Conservation (phyloP, 2,888 invertebrate species). For the Lepidochitona cinerea region DNA sequence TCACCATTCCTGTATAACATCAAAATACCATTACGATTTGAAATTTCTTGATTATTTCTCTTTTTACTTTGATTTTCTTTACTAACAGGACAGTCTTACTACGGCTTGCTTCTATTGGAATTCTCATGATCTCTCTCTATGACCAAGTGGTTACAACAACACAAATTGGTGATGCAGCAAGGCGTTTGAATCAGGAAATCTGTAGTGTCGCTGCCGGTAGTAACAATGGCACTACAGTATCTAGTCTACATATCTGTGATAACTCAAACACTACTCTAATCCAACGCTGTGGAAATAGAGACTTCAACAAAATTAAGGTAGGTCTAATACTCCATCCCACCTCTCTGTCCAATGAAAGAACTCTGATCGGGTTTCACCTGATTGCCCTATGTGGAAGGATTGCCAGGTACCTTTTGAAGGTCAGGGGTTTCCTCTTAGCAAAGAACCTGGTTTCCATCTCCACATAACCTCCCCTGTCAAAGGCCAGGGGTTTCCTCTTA, state of each 20-base stretch:
- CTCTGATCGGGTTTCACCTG: no score
- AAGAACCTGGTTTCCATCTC: no score
- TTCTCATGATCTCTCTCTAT: conserved; percentile 81
- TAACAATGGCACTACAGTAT: neutral
- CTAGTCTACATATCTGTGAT: neutral
- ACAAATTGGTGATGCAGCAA: neutral
- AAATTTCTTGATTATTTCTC: no score
- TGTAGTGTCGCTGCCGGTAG: neutral
- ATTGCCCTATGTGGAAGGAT: no score
- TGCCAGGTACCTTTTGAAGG: no score
- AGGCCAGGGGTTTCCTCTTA: no score
- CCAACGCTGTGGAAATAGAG: neutral
- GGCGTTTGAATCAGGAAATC: neutral
- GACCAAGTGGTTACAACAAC: conserved; percentile 61
- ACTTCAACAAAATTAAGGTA: conserved; percentile 1
- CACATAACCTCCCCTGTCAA: no score
- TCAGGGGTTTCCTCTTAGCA: no score
- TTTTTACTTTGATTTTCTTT: no score
- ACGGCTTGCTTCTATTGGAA: conserved; percentile 81
- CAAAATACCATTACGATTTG: no score
- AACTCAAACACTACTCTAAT: neutral
- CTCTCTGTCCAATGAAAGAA: no score
- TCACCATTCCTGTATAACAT: neutral
- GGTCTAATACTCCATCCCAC: neutral
- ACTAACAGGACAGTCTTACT: conserved; percentile 74